Evolutionary conservation across 2,888 invertebrate species (phyloP).

Genomic region (Catocala fraxini): DNA sequence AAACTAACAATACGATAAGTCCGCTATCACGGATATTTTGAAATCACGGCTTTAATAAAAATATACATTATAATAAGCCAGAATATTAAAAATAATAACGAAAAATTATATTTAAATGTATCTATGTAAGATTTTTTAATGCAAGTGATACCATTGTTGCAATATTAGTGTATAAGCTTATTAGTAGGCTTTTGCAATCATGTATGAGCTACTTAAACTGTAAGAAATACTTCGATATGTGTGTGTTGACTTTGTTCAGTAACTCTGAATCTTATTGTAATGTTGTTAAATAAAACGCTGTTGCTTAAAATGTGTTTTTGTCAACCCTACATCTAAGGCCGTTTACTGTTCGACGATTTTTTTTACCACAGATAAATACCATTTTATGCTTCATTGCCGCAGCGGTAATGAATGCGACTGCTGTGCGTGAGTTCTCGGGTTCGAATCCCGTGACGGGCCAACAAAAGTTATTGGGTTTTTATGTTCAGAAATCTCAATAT

Average conservation of each 20-base stretch:
- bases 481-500: too few relatives aligned
- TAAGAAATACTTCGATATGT: conserved; percentile 48
- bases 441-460: too few relatives aligned
- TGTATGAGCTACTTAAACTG: conserved; percentile 59
- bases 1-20: conserved; percentile 17
- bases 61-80: conserved; percentile 13
- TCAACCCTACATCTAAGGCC: conserved; percentile 25
- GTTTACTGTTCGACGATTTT: too few relatives aligned
- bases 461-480: too few relatives aligned
- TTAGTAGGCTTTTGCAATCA: conserved; percentile 64
- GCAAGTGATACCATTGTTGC: conserved; percentile 86
- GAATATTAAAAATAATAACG: conserved; percentile 32
- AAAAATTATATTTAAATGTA: conserved; percentile 40
- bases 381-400: too few relatives aligned
- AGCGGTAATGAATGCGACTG: too few relatives aligned
- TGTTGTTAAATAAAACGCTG: conserved; percentile 84
- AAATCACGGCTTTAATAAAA: conserved; percentile 20
- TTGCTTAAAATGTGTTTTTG: conserved; percentile 74
- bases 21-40: background rate
- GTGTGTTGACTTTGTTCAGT: conserved; percentile 57
- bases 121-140: conserved; percentile 60
- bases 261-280: conserved; percentile 65
- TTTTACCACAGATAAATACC: too few relatives aligned
- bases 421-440: too few relatives aligned
- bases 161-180: conserved; percentile 82